These are phyloP conservation scores for Campylorhamphus procurvoides DNA, from an alignment of 2,113 vertebrate genomes.

Conservation along the genomic window DNA sequence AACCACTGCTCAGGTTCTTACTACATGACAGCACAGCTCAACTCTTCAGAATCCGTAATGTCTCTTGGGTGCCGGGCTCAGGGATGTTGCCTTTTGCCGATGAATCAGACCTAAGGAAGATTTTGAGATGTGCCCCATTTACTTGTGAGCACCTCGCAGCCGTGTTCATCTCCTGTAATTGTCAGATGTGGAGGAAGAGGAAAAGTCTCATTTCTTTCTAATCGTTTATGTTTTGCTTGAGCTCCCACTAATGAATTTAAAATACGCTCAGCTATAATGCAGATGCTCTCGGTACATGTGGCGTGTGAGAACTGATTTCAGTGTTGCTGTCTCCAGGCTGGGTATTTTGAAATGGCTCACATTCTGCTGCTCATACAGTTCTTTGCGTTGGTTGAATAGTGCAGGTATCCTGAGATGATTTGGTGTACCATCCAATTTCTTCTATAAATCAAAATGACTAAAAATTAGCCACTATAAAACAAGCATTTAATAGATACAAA, in stretches of 20 bases:
- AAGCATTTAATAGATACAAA: neutral
- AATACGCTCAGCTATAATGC: neutral
- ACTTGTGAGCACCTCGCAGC: neutral
- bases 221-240: conserved; percentile 42
- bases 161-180: neutral
- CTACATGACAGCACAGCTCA: neutral
- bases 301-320: neutral
- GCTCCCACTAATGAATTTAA: conserved; percentile 49
- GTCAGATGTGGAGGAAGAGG: conserved; percentile 29
- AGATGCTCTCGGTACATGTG: neutral
- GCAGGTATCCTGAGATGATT: neutral
- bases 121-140: conserved; percentile 11
- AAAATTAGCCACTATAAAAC: neutral
- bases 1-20: neutral
- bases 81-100: neutral
- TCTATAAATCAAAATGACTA: neutral
- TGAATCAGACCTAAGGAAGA: neutral
- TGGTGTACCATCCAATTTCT: neutral
- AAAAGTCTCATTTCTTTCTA: conserved; percentile 44
- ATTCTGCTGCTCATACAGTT: neutral
- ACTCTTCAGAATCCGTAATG: neutral
- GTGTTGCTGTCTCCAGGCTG: neutral
- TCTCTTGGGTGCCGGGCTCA: neutral
- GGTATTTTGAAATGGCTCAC: neutral
- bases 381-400: neutral